Evolutionary conservation across 2,797 vertebrate genomes (phyloP).

Genomic region (Scolopax rusticola): DNA sequence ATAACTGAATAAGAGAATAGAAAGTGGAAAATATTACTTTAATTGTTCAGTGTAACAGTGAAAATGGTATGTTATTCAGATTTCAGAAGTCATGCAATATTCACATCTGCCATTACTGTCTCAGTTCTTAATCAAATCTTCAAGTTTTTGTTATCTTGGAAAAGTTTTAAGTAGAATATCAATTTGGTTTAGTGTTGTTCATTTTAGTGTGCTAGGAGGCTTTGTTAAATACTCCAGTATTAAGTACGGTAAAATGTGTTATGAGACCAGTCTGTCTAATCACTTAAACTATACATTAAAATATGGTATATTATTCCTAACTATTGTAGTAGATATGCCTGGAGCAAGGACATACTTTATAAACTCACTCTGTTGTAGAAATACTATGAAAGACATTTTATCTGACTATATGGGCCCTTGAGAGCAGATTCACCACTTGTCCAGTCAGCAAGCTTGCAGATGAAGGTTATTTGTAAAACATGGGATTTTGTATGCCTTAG

Average conservation of each 20-base stretch:
- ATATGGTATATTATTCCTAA: not conserved
- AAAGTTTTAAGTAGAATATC: not conserved
- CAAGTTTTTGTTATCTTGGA: not conserved
- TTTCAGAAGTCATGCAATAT: not conserved
- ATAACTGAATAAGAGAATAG: not conserved
- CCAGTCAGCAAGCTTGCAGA: constrained; percentile 2
- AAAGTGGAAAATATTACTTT: not conserved
- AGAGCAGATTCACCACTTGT: not conserved
- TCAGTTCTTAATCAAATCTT: not conserved
- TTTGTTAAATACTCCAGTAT: not conserved
- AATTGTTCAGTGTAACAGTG: not conserved
- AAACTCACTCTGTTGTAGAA: not conserved
- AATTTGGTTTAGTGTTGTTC: not conserved
- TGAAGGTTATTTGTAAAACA: not conserved
- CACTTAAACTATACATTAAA: not conserved
- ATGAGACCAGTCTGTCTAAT: not conserved
- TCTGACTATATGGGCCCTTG: not conserved
- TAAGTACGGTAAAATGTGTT: not conserved
- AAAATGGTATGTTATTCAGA: not conserved
- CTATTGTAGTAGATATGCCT: not conserved
- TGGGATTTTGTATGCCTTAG: not conserved
- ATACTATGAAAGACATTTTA: not conserved
- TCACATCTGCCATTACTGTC: not conserved
- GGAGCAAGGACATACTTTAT: not conserved
- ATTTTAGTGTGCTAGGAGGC: not conserved